Percentiles rank a stretch among this genome's conserved stretches.
phyloP scores from a whole-genome alignment of 2,113 vertebrate genomes.

The Campylomormyrus numenius region DNA sequence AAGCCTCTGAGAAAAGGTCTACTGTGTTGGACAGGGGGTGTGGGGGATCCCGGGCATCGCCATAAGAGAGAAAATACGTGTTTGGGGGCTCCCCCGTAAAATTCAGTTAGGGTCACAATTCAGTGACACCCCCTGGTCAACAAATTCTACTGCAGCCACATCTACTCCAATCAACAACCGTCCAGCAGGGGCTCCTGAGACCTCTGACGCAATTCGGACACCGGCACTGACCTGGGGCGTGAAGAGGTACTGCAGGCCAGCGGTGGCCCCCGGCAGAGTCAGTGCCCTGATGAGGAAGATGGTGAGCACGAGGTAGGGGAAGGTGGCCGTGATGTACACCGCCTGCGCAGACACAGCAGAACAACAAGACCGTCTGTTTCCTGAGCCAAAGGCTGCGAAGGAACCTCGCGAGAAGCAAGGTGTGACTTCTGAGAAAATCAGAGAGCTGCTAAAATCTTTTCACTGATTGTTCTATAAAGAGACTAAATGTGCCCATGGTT shows the following conservation, averaged over 20 bases:
- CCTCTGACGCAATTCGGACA: background rate
- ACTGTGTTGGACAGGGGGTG: background rate
- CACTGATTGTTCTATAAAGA: background rate
- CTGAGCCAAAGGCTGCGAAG: background rate
- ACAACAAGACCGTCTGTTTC: background rate
- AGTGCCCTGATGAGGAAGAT: slow-evolving; percentile 76
- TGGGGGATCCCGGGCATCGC: background rate
- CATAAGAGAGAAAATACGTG: background rate
- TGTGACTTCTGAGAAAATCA: background rate
- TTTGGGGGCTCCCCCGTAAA: background rate
- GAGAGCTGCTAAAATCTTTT: background rate
- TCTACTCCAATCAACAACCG: background rate
- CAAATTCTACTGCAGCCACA: background rate
- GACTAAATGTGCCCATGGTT: background rate
- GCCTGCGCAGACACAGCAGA: slow-evolving; percentile 53
- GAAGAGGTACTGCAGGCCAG: slow-evolving; percentile 77
- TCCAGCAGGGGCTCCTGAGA: background rate
- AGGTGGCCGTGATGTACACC: slow-evolving; percentile 78
- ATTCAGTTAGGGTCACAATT: background rate
- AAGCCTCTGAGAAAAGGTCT: background rate
- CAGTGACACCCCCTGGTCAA: background rate
- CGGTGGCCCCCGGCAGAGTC: slow-evolving; percentile 72
- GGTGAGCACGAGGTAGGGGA: slow-evolving; percentile 82
- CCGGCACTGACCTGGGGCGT: slow-evolving; percentile 72
- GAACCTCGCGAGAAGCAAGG: background rate